Base-by-base conservation (phyloP, 2,113 vertebrate species). In the Lepus europaeus region DNA sequence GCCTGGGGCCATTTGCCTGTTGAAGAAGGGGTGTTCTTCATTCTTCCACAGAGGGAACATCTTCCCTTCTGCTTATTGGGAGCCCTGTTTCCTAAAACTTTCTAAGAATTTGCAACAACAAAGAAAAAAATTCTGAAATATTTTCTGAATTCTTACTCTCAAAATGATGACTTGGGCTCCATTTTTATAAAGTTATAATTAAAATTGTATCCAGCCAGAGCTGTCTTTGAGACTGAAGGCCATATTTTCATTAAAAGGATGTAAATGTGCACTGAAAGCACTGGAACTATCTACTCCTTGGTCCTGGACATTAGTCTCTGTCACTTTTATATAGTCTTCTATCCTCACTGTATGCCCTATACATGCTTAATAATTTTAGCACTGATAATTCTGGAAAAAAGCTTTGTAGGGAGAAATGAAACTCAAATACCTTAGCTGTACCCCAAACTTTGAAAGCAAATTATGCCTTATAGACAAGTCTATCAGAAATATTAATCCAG, bases 141-240 rank as follows among this genome's bases (percentile, higher is more conserved):
- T 91, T 86, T 91, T 95, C 70, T 77, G n/a, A 85, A 82, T 29
- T 59, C 78, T 91, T 78, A 90, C 61, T 93, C 27, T 63, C 63
- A 27, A 59, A 27, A n/a, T 63, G 25, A 4, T 49, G 13, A 45
- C 13, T 74, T 81, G 45, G 74, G 5, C 45, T 95, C 70, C 80
- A 59, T 83, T 70, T 87, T 84, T 45, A 74, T 70, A 77, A 88
- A 88, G 23, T 80, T 45, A 1, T 79, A 73, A 63, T 56, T 87
- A 66, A 17, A 78, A 80, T 63, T 70, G 4, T 61, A 91, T 78
- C 13, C 69, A 72, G 25, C 9, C 53, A 22, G 4, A 64, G 33
- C 69, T 86, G 33, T 61, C 45, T 90, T 90, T 78, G 45, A 69
- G 66, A 25, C 31, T 20, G 4, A 83, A 73, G 66, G 39, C n/a